These are phyloP conservation scores for Poecile montanus DNA, from an alignment of 2,797 vertebrate species.

Conservation along the genomic window DNA sequence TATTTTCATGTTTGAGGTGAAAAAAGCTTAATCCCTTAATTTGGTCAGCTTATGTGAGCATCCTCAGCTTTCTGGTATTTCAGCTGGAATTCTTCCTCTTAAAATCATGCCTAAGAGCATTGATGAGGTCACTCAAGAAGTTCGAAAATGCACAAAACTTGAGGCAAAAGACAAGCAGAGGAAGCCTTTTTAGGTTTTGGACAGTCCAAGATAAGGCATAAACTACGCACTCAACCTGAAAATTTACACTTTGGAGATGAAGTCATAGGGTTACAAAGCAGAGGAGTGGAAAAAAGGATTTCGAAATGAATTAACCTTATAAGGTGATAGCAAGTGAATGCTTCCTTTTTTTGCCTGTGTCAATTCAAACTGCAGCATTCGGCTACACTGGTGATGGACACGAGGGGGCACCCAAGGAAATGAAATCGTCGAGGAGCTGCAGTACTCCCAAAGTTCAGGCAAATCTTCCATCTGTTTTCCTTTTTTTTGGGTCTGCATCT, in stretches of 20 bases:
- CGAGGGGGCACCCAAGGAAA: conserved; percentile 54
- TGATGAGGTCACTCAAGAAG: neutral
- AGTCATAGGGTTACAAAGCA: neutral
- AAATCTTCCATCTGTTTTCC: neutral
- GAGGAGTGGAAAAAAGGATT: neutral
- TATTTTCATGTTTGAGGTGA: neutral
- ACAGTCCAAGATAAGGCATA: neutral
- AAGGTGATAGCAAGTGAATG: neutral
- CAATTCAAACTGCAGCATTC: neutral
- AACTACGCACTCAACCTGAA: neutral
- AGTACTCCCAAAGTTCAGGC: neutral
- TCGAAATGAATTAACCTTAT: conserved; percentile 8
- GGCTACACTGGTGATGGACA: neutral
- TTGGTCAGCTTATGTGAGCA: neutral
- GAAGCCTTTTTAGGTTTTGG: neutral
- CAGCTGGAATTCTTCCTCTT: neutral
- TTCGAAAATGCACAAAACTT: neutral
- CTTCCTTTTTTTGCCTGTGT: too few relatives aligned
- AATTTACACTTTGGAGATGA: neutral
- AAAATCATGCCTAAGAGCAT: neutral
- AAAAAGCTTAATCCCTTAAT: neutral
- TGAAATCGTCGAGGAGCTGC: neutral
- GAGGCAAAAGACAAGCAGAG: neutral
- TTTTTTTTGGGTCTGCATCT: neutral
- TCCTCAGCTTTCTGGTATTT: neutral